phyloP scores from a whole-genome alignment of 2,113 vertebrate genomes.

The Seriola dumerili region DNA sequence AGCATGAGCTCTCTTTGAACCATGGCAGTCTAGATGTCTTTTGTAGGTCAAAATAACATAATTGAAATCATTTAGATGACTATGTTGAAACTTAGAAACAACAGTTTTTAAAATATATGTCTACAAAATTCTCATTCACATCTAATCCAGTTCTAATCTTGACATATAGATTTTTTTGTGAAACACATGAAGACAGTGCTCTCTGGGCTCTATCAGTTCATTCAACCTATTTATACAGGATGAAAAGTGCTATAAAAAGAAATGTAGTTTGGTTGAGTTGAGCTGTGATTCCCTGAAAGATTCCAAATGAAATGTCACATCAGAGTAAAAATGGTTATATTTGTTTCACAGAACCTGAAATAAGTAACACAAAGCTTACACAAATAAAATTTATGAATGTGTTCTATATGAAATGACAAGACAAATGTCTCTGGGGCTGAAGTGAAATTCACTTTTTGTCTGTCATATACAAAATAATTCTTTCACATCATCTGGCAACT shows the following conservation, averaged over 20 bases:
- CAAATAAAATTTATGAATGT: not conserved
- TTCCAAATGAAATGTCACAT: not conserved
- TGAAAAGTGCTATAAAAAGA: not conserved
- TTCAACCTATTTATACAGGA: not conserved
- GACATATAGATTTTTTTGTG: no score
- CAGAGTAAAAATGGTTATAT: not conserved
- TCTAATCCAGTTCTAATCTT: not conserved
- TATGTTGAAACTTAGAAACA: not conserved
- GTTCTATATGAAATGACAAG: not conserved
- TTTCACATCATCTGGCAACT: not conserved
- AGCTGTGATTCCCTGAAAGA: slow-evolving; percentile 14
- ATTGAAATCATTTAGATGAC: no score
- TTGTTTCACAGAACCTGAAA: not conserved
- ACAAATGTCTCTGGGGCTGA: not conserved
- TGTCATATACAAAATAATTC: not conserved
- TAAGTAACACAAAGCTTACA: not conserved
- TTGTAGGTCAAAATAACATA: not conserved
- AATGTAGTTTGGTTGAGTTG: not conserved
- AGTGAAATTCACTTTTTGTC: not conserved
- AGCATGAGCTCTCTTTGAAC: not conserved
- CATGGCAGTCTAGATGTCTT: not conserved
- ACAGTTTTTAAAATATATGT: not conserved
- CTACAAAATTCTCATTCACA: not conserved
- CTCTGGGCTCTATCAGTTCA: not conserved
- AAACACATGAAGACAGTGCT: not conserved